phyloP scores from a whole-genome alignment of 2,888 invertebrate genomes.

The Eueremaeus valkanovi region DNA sequence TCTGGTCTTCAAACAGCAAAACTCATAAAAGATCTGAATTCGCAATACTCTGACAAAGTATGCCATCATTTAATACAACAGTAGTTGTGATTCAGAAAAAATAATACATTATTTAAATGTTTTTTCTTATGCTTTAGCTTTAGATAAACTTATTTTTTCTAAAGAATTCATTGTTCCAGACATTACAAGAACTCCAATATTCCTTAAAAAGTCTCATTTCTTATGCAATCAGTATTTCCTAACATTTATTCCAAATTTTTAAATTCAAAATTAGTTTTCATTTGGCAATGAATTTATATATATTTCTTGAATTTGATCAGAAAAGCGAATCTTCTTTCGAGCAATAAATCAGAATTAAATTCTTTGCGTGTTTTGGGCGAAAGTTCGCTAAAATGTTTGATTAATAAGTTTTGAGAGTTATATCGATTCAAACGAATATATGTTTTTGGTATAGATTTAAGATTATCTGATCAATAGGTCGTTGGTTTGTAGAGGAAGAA shows the following conservation, averaged over 20 bases:
- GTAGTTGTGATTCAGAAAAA: too few relatives aligned
- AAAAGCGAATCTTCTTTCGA: not conserved
- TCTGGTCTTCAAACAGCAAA: not conserved
- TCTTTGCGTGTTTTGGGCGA: not conserved
- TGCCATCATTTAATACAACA: not conserved
- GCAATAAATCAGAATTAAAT: slow-evolving; percentile 22
- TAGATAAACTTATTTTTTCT: too few relatives aligned
- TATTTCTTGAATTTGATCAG: too few relatives aligned
- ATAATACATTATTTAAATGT: too few relatives aligned
- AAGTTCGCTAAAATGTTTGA: not conserved
- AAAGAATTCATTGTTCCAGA: too few relatives aligned
- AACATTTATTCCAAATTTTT: too few relatives aligned
- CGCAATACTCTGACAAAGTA: not conserved
- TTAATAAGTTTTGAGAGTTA: not conserved
- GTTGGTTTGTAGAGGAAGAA: slow-evolving; percentile 4
- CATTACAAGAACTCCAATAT: too few relatives aligned
- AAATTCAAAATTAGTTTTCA: too few relatives aligned
- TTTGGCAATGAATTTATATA: too few relatives aligned
- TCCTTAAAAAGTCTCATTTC: too few relatives aligned
- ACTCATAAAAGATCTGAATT: not conserved
- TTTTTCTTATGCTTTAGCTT: too few relatives aligned
- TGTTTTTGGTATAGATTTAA: not conserved
- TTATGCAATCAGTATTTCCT: too few relatives aligned
- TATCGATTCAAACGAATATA: not conserved
- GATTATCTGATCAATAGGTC: slow-evolving; percentile 21